Base-by-base conservation (phyloP, 1,140 invertebrate genomes). In the Adoxophyes honmai region DNA sequence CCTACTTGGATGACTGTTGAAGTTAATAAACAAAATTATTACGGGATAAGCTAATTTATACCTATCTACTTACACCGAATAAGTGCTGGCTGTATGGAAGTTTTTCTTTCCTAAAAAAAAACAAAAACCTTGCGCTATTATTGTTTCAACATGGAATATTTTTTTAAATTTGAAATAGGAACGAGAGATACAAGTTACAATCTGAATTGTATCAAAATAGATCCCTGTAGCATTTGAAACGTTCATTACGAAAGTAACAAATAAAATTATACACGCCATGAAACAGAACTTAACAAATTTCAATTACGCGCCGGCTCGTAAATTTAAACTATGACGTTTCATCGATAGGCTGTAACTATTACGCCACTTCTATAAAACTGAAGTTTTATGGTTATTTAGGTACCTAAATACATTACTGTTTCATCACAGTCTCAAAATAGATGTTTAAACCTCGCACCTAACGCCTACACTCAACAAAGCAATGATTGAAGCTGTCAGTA, bases 401-500 rank as follows among this genome's bases (percentile, higher is more conserved):
- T 48, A 48, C 14, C 13, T 39, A 39, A 14, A 44, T 14, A 44
- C 42, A 48, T 44, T 28, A 44, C 42, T 18, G 14, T 48, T 48
- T 48, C 42, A 48, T 28, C 42, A 21, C 42, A n/a, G 16, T 48
- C 42, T 33, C 16, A 5, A 18, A 48, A 48, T 48, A 48, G 42
- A 48, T 48, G 42, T 52, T 55, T 55, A 61, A 70, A 63, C 42
- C 51, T 35, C 60, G 44, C 60, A 62, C 59, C 60, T 62, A 28
- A 28, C 16, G 54, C 68, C 55, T 60, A 58, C 64, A 60, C 57
- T 48, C 60, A 44, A 35, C 57, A 38, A 34, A 35, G 35, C 39
- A 62, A 34, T 68, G 68, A 71, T 59, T 63, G 68, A 63, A 63
- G 18, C 56, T 67, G 68, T 68, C 65, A 68, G 57, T 63, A 55